Conservation (phyloP, 2,888 invertebrate genomes). For the Sylvicola fuscatus region DNA sequence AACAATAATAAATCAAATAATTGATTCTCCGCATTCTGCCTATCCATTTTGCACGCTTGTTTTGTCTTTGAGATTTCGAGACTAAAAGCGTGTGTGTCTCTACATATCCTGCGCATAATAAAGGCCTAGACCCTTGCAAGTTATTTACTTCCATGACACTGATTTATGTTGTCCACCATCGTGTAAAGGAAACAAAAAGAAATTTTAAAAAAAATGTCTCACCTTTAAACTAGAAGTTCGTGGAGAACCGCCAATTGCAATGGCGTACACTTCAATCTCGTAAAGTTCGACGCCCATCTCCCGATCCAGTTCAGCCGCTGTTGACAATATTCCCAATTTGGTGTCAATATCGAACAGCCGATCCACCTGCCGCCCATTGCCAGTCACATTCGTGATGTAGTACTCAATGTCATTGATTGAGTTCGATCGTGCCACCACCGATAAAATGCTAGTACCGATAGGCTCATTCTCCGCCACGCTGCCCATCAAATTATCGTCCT, state of each 20-base stretch:
- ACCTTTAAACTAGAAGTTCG: constrained; percentile 72
- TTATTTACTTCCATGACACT: too few relatives aligned
- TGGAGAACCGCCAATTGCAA: constrained; percentile 49
- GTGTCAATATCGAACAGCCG: constrained; percentile 82
- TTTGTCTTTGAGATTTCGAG: too few relatives aligned
- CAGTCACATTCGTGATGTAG: constrained; percentile 74
- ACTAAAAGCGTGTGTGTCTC: too few relatives aligned
- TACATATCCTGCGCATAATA: too few relatives aligned
- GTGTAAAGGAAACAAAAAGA: constrained; percentile 10
- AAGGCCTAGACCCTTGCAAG: too few relatives aligned
- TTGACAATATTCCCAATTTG: constrained; percentile 69
- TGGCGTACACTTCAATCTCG: constrained; percentile 69
- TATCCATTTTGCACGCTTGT: too few relatives aligned
- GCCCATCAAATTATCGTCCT: constrained; percentile 46
- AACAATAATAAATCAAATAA: too few relatives aligned
- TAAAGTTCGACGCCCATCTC: constrained; percentile 66
- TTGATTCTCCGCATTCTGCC: too few relatives aligned
- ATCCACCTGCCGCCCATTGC: constrained; percentile 56
- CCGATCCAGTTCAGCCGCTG: constrained; percentile 62
- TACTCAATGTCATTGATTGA: constrained; percentile 56
- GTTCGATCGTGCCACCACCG: constrained; percentile 48
- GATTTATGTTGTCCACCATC: constrained; percentile 39
- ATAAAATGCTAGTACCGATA: constrained; percentile 64
- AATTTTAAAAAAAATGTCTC: constrained; percentile 18
- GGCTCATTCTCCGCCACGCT: constrained; percentile 79